Evolutionary conservation across 2,888 invertebrate species (phyloP).

Genomic region (Papilio elwesi): DNA sequence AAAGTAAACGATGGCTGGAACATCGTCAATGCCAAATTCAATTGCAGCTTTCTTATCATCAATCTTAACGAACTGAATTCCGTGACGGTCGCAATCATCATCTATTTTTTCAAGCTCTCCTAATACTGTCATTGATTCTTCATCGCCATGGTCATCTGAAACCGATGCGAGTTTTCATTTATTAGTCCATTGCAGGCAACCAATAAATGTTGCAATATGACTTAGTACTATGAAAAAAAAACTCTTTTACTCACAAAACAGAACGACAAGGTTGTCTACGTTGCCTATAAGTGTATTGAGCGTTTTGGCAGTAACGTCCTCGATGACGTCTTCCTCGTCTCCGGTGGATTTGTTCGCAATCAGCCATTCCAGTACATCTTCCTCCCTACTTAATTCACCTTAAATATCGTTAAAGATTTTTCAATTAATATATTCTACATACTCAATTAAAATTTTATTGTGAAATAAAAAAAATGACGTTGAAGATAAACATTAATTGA

Average conservation of each 20-base stretch:
- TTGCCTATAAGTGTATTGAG: conserved; percentile 94
- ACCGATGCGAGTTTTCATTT: not conserved
- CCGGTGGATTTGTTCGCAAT: conserved; percentile 96
- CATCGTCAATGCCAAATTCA: conserved; percentile 93
- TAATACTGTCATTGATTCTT: conserved; percentile 93
- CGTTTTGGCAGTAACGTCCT: conserved; percentile 96
- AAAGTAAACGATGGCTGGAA: conserved; percentile 95
- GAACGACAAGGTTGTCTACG: conserved; percentile 95
- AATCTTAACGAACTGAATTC: conserved; percentile 96
- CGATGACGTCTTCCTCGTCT: conserved; percentile 96
- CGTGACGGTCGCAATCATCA: conserved; percentile 95
- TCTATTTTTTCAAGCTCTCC: conserved; percentile 96
- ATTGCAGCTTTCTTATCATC: conserved; percentile 93
- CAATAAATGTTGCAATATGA: not conserved
- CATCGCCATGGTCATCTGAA: conserved; percentile 94
- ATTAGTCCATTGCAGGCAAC: not conserved
- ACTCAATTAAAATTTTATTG: not conserved
- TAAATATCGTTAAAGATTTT: conserved; percentile 46
- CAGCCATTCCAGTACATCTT: conserved; percentile 96
- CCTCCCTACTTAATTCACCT: conserved; percentile 94
- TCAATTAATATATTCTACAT: conserved; percentile 21
- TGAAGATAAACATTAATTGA: not conserved
- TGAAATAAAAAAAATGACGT: not conserved
- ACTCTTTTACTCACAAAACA: conserved; percentile 90
- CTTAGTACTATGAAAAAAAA: not conserved